Evolutionary conservation across 2,113 vertebrate genomes (phyloP).

Genomic region (Emberiza fucata): DNA sequence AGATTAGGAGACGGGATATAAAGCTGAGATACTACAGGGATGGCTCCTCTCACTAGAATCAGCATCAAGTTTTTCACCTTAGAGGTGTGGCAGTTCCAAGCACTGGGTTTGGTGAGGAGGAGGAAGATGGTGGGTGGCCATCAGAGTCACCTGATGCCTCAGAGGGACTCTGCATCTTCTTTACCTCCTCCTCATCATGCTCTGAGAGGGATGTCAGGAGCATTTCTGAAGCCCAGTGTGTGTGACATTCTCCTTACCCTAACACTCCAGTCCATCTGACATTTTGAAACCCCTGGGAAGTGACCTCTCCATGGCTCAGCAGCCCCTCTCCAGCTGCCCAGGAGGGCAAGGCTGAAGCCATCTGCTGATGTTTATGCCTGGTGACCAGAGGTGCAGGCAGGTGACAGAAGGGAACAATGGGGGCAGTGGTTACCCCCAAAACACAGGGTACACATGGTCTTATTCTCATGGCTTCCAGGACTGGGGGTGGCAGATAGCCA

Average conservation of each 20-base stretch:
- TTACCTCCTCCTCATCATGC: background rate
- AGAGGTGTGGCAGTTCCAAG: background rate
- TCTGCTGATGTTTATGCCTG: background rate
- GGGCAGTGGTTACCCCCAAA: background rate
- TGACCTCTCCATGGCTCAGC: background rate
- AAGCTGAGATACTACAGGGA: background rate
- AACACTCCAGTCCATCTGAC: background rate
- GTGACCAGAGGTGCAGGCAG: background rate
- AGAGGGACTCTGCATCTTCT: background rate
- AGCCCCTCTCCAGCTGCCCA: background rate
- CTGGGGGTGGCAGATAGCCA: background rate
- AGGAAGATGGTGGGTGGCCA: fast-evolving
- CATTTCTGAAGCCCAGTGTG: background rate
- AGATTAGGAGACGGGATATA: background rate
- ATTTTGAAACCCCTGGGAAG: background rate
- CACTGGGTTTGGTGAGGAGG: background rate
- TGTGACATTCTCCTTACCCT: background rate
- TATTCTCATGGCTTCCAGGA: background rate
- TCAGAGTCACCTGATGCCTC: background rate
- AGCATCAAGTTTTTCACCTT: background rate
- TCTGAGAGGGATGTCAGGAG: background rate
- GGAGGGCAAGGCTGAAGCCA: background rate
- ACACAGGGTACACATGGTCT: fast-evolving
- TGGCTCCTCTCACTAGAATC: background rate
- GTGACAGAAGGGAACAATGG: background rate